Conservation (phyloP, 1,140 invertebrate species). For the Pseudomyrmex dendroicus region DNA sequence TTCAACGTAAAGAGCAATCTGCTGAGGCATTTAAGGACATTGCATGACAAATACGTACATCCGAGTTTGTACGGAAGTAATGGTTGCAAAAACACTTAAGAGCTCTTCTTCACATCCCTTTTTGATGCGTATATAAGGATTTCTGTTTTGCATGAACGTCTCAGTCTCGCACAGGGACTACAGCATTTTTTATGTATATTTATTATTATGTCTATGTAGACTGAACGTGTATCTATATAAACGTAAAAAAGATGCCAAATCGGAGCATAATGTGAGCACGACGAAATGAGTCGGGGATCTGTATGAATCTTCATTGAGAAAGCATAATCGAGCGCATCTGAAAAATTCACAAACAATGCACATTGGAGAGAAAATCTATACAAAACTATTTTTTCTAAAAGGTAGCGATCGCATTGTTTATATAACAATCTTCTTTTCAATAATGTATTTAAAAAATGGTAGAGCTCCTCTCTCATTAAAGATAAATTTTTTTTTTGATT, state of each 20-base stretch:
- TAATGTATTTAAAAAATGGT: conserved; percentile 33
- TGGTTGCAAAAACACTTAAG: conserved; percentile 81
- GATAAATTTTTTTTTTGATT: conserved; percentile 4
- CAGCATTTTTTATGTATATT: conserved; percentile 58
- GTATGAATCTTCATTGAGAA: conserved; percentile 58
- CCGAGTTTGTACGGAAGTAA: conserved; percentile 85
- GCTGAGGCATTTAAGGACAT: conserved; percentile 89
- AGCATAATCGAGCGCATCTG: conserved; percentile 50
- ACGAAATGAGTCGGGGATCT: conserved; percentile 21
- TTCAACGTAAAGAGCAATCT: conserved; percentile 93
- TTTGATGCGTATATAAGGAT: conserved; percentile 50
- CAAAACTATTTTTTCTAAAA: conserved; percentile 59
- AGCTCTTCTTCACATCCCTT: conserved; percentile 52
- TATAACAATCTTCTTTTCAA: conserved; percentile 43
- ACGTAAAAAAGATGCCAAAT: conserved; percentile 59
- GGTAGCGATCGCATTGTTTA: conserved; percentile 48
- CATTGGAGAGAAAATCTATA: conserved; percentile 60
- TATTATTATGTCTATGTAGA: conserved; percentile 65
- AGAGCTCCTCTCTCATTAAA: conserved; percentile 43
- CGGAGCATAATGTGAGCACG: conserved; percentile 42
- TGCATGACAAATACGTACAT: conserved; percentile 89
- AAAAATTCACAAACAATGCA: conserved; percentile 58
- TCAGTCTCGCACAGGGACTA: conserved; percentile 56
- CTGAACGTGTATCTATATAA: conserved; percentile 55
- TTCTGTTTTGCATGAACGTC: conserved; percentile 59